Evolutionary conservation across 2,888 invertebrate genomes (phyloP).

Genomic region (Lithophane semibrunnea): DNA sequence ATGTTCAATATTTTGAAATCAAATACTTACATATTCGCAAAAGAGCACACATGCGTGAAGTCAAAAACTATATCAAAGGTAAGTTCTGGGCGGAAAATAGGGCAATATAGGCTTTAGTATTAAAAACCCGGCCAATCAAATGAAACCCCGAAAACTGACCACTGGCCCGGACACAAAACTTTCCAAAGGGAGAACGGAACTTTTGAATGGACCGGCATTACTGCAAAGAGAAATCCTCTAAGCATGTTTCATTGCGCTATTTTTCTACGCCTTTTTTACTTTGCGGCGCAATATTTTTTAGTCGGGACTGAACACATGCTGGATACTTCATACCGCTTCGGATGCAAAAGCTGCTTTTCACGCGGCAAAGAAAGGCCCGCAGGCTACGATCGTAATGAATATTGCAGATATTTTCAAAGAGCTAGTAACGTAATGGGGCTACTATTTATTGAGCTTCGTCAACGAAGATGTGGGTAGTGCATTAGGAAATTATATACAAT

Average conservation of each 20-base stretch:
- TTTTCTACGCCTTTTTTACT: constrained; percentile 66
- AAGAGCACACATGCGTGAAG: not conserved
- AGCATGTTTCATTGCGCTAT: constrained; percentile 64
- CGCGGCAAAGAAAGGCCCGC: constrained; percentile 64
- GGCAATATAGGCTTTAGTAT: constrained; percentile 27
- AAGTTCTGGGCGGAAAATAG: constrained; percentile 22
- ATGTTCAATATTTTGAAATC: constrained; percentile 1
- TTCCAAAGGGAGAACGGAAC: constrained; percentile 27
- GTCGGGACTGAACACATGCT: constrained; percentile 63
- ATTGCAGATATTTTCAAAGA: constrained; percentile 60
- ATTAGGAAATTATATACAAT: not conserved
- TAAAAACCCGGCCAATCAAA: constrained; percentile 48
- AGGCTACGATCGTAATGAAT: constrained; percentile 62
- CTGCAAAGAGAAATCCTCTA: constrained; percentile 58
- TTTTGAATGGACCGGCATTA: constrained; percentile 54
- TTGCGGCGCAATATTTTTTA: constrained; percentile 69
- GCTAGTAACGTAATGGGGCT: not conserved
- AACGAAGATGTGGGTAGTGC: not conserved
- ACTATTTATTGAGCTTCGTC: no score
- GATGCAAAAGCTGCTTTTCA: constrained; percentile 68
- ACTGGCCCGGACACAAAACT: constrained; percentile 36
- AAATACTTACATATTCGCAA: not conserved
- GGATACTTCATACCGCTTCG: constrained; percentile 67
- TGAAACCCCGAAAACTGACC: constrained; percentile 44
- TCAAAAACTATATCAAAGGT: constrained; percentile 14